Evolutionary conservation across 2,888 invertebrate species (phyloP).

Genomic region (Eupithecia subfuscata): DNA sequence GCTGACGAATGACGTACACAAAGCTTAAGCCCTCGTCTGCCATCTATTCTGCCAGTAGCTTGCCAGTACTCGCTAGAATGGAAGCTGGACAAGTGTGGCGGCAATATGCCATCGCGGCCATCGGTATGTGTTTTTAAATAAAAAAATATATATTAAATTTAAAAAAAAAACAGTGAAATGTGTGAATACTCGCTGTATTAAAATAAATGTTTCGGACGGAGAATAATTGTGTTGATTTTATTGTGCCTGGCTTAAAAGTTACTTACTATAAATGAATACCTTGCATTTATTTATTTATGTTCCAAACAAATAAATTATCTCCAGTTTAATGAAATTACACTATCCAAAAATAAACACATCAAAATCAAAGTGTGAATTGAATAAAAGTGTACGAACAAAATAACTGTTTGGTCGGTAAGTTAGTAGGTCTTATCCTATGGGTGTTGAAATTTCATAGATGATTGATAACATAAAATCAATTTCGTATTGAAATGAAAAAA

Average conservation of each 20-base stretch:
- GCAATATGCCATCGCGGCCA: constrained; percentile 7
- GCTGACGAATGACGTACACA: background rate
- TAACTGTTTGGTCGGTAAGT: constrained; percentile 1
- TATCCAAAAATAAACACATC: background rate
- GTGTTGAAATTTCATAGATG: background rate
- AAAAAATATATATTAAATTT: background rate
- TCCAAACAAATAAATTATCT: background rate
- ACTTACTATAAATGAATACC: background rate
- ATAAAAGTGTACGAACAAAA: background rate
- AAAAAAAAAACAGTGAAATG: background rate
- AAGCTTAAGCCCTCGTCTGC: background rate
- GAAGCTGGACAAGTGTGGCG: constrained; percentile 81
- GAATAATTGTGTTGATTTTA: background rate
- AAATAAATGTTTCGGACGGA: background rate
- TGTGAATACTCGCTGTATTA: background rate
- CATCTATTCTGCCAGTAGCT: background rate
- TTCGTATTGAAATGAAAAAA: background rate
- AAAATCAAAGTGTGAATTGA: background rate
- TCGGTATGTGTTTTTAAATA: background rate
- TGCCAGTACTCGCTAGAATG: constrained; percentile 71
- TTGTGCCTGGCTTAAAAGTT: background rate
- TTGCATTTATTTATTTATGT: background rate
- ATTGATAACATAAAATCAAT: background rate
- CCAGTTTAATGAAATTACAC: background rate
- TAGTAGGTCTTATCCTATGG: background rate